Evolutionary conservation across 2,888 invertebrate genomes (phyloP), one percentile per base, ranked within the genome.

Genomic region (Melinaea marsaeus): DNA sequence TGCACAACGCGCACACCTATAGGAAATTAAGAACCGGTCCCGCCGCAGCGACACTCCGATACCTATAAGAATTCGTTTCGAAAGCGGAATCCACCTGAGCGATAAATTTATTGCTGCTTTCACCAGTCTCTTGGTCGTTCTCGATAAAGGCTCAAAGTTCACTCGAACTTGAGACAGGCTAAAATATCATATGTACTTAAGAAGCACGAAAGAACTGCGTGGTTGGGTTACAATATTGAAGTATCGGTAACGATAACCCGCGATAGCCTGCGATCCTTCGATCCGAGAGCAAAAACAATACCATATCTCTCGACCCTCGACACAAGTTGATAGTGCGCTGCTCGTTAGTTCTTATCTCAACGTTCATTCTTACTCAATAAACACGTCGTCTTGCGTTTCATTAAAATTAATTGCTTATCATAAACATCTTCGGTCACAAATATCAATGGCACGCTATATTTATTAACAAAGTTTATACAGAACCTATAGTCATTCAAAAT

Each of bases 71-170:
- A 86, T 85, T 85, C 83, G 80, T 83, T 88, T 88, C 81, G 88
- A 89, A 89, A 88, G 88, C 86, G 79, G 85, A 81, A 81, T 85
- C 79, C 86, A 84, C 83, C 85, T 82, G 83, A 84, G 79, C 85
- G 83, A 84, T 85, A 83, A 83, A 84, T 84, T 80, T 77, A 78
- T 79, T 73, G 80, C 80, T 72, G 85, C 89, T 88, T 86, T 88
- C 87, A 79, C 88, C 84, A 73, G 69, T 75, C 74, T 71, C 73
- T 57, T 67, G 45, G 34, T 60, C 67, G 67, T 45, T 69, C 73
- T 69, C 73, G 64, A 71, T 61, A 62, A 61, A 57, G 60, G 32
- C 54, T 22, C 32, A 45, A 7, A 35, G 32, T 51, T 51, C 51
- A 51, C 32, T 32, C n/a, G 4, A 32, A 51, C 7, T 9, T 13